A percentile compares a stretch with the other conserved stretches of the same genome.
These are phyloP conservation scores for Lasioglossum calceatum DNA, from an alignment of 2,888 invertebrate genomes.

Conservation along the genomic window DNA sequence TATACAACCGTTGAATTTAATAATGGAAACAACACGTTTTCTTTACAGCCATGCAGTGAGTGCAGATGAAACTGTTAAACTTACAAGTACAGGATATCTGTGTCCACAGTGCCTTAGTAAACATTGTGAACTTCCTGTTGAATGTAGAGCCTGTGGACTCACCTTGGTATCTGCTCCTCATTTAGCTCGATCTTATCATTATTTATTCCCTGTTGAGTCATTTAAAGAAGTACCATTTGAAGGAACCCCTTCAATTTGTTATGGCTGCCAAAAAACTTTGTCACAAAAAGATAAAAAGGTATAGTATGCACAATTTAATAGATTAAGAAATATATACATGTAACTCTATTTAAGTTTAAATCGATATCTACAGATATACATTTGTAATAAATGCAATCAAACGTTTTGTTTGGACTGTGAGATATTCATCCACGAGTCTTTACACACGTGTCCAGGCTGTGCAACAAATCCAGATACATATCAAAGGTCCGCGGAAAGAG, in stretches of 20 bases:
- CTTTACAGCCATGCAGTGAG: constrained; percentile 91
- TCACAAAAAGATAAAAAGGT: constrained; percentile 90
- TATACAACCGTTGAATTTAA: background rate
- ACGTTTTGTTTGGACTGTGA: constrained; percentile 98
- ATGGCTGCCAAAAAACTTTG: constrained; percentile 91
- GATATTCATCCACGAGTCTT: constrained; percentile 95
- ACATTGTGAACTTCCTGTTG: constrained; percentile 99
- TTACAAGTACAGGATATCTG: constrained; percentile 92
- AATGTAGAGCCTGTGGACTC: constrained; percentile 97
- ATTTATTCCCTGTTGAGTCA: constrained; percentile 96
- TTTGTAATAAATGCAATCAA: constrained; percentile 92
- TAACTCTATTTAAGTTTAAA: constrained; percentile 56
- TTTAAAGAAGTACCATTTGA: constrained; percentile 90
- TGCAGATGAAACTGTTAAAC: constrained; percentile 88
- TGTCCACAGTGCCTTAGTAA: constrained; percentile 99
- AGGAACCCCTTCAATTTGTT: constrained; percentile 88
- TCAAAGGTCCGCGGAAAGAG: constrained; percentile 57
- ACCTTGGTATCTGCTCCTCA: constrained; percentile 99
- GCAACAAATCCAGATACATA: constrained; percentile 88
- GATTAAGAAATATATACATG: background rate
- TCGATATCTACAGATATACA: constrained; percentile 88
- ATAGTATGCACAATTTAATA: constrained; percentile 6
- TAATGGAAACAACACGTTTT: constrained; percentile 14
- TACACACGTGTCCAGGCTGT: constrained; percentile 99
- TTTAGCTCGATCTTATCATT: constrained; percentile 98